These are phyloP conservation scores for Coracopsis vasa DNA, from an alignment of 2,113 vertebrate genomes.

Conservation along the genomic window DNA sequence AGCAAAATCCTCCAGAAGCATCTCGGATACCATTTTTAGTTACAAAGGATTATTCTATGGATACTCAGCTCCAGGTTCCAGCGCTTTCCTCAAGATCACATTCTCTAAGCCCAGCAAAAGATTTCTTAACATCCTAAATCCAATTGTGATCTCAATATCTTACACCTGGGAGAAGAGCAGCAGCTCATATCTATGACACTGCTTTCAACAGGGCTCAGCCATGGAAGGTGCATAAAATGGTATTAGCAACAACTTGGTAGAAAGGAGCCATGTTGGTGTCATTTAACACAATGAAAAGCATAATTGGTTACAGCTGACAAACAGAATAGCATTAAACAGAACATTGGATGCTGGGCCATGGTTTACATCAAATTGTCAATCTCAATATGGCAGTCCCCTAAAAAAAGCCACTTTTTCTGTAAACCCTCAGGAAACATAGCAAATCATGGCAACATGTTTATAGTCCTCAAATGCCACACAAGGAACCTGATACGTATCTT, in stretches of 20 bases:
- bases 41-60: neutral
- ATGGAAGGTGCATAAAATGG: neutral
- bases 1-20: neutral
- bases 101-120: neutral
- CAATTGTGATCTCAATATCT: neutral
- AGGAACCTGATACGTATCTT: constrained; percentile 67
- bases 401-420: constrained; percentile 39
- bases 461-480: constrained; percentile 70
- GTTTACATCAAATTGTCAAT: constrained; percentile 85
- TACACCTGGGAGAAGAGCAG: neutral
- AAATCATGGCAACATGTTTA: constrained; percentile 79
- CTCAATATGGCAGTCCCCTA: constrained; percentile 68
- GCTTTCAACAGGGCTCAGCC: neutral
- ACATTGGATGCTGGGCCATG: constrained; percentile 61
- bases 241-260: neutral
- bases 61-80: neutral
- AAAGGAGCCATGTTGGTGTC: constrained; percentile 52
- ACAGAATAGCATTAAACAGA: constrained; percentile 62
- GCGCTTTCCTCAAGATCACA: neutral
- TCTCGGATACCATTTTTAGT: neutral
- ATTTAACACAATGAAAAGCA: constrained; percentile 49
- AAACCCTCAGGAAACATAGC: constrained; percentile 71
- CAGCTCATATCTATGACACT: neutral
- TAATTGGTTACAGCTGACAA: constrained; percentile 77
- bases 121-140: neutral